Evolutionary conservation across 2,113 vertebrate genomes (phyloP), one percentile per base, ranked within the genome.

Genomic region (Erpornis zantholeuca): DNA sequence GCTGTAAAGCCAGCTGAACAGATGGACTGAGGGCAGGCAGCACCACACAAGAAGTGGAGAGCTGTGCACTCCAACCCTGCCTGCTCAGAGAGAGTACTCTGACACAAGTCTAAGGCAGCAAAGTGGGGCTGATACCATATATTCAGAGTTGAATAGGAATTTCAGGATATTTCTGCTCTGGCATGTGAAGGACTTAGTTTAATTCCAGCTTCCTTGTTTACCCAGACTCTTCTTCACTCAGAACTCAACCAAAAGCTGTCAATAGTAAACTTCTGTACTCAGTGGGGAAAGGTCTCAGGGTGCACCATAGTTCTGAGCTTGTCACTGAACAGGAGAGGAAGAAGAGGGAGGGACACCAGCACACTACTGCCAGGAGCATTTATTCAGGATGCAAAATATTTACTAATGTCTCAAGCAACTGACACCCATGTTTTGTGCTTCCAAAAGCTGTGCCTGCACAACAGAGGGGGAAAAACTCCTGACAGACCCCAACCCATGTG

Each of bases 51-150:
- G 45, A 72, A 56, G 44, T 1, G 5, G 33, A 86, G 35, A 92
- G 19, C 29, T 76, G 40, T 15, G 7, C 16, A 45, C 31, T 57
- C 22, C 35, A 33, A 1, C 14, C 25, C 52, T 82, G 31, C 42
- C 52, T 45, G n/a, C 31, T 38, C 49, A 77, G 53, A 21, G 13
- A 38, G 10, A 42, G 33, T 25, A 1, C 13, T 13, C 50, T 24
- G 31, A 57, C 0, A 1, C 13, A 50, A 83, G n/a, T 1, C 0
- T 15, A n/a, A 59, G 59, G 24, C 31, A 72, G 24, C 4, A n/a
- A 44, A 68, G 35, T 6, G 16, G 25, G 33, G 36, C 29, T 85
- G 35, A 50, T 33, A 61, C 15, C 25, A 9, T 5, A 9, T 12
- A 45, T 25, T 35, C 31, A 38, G 38, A 44, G 33, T 11, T 50